A percentile compares a stretch with the other conserved stretches of the same genome.
Evolutionary conservation across 2,113 vertebrate genomes (phyloP).

Genomic region (Baryphthengus martii): DNA sequence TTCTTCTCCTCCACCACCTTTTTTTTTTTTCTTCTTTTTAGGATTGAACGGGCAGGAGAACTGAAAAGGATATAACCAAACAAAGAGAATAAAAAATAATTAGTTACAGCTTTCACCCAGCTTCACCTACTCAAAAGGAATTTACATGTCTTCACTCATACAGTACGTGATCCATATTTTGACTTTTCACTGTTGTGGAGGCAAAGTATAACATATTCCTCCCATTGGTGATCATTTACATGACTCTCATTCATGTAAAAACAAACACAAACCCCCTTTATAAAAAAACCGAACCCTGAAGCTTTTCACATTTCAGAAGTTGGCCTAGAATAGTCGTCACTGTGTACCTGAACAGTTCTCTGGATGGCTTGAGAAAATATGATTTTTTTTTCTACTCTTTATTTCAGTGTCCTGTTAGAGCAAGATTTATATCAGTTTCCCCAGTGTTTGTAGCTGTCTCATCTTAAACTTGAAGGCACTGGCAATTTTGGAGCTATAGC

Average conservation of each 20-base stretch:
- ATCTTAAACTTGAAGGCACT: not conserved
- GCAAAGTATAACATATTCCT: slow-evolving; percentile 10
- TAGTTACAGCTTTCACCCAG: slow-evolving; percentile 31
- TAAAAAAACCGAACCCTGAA: not conserved
- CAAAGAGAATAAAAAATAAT: slow-evolving; percentile 30
- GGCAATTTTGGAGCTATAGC: not conserved
- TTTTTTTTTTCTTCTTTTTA: slow-evolving; percentile 17
- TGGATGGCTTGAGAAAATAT: not conserved
- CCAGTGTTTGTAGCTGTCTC: not conserved
- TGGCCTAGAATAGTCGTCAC: not conserved
- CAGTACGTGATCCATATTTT: slow-evolving; percentile 24
- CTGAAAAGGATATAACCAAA: slow-evolving; percentile 17
- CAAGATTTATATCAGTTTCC: not conserved
- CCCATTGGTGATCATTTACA: not conserved
- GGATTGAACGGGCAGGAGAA: slow-evolving; percentile 1
- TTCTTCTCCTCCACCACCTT: slow-evolving; percentile 2
- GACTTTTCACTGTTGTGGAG: slow-evolving; percentile 19
- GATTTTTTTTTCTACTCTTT: not conserved
- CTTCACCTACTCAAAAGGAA: slow-evolving; percentile 39
- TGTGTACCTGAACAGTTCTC: not conserved
- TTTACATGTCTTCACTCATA: slow-evolving; percentile 39
- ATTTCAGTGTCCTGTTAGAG: not conserved
- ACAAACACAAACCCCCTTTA: not conserved
- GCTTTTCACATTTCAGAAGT: not conserved
- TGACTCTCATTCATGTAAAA: not conserved